Evolutionary conservation across 2,888 invertebrate genomes (phyloP), one percentile per base, ranked within the genome.

Genomic region (Drosophila eohydei): DNA sequence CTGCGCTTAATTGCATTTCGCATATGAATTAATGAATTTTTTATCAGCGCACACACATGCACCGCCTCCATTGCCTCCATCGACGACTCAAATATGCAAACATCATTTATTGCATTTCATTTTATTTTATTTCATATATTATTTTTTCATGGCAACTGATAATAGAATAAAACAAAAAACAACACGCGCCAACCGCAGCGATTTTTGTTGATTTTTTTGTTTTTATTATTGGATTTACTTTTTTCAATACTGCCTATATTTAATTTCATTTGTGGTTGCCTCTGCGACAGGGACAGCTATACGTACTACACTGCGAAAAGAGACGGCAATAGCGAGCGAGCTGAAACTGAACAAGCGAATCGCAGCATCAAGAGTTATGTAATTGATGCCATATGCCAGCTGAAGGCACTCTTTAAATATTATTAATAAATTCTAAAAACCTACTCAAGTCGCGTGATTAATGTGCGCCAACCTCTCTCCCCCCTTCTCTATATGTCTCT

Each of bases 1-100:
- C 79, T 82, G 88, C 82, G 90, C 90, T 88, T 90, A 89, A 90
- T 90, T 88, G 87, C 89, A 88, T 89, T 90, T 86, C 88, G 85
- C 76, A 90, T 90, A 89, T 89, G 88, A 84, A 88, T 89, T 89
- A 89, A 89, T 89, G 90, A 84, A 89, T 84, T 81, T 84, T 89
- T 86, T 90, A 90, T 88, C 89, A 83, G 81, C 68, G 69, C 73
- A n/a, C n/a, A 38, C 38, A 65, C 51, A 62, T 48, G 46, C 70
- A 48, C 28, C 59, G 40, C 74, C 78, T 36, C 44, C 60, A 66
- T 41, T 56, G 40, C 74, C 78, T 36, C 44, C 60, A 66, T 41
- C 56, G 64, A 60, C 74, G 36, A 36, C 40, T 65, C 71, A 74
- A 68, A 87, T 71, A 78, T 74, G 81, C 78, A 78, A 73, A 68